Base-by-base conservation (phyloP, 2,113 vertebrate species). In the Brevimyrus niger region DNA sequence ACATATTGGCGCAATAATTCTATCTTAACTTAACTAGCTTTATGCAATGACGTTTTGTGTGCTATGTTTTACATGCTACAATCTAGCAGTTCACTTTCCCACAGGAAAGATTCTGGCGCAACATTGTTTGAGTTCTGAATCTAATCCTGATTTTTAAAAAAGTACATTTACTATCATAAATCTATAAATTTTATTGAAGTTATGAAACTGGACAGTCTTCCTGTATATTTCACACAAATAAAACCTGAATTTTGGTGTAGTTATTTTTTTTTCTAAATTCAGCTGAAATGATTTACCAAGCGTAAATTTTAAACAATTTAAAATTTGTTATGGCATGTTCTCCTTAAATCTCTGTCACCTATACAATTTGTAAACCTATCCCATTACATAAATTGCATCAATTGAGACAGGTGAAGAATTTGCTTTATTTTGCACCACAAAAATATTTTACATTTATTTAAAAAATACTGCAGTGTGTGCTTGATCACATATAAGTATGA, bases 21-120 rank as follows among this genome's bases (percentile, higher is more conserved):
- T 90, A 90, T 92, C 91, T 88, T 89, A 91, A 89, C 65, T 90
- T 91, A 91, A 92, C 90, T 92, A 90, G 91, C 88, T 91, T 90
- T 89, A 92, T 91, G 87, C 91, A 91, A 91, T 92, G 89, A 89
- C 90, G 90, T 92, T 92, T 90, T 91, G 89, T 83, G 88, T 83
- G 90, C 85, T 92, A 42, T 35, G 89, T 88, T 90, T 86, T 83
- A 91, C 88, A 89, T 88, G 87, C 73, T 91, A 87, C 31, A 87
- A 84, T 87, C 87, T 88, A 83, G 50, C 51, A 69, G 73, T 50
- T 82, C 82, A 82, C 89, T 88, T 87, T 88, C 61, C 87, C 73
- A 88, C 88, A 61, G 86, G 53, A 80, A 91, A 87, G 55, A 88
- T 86, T 90, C 85, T 42, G 86, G 90, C 87, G 65, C 61, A 89